Conservation (phyloP, 1,140 invertebrate genomes). For the Anagrus nilaparvatae region DNA sequence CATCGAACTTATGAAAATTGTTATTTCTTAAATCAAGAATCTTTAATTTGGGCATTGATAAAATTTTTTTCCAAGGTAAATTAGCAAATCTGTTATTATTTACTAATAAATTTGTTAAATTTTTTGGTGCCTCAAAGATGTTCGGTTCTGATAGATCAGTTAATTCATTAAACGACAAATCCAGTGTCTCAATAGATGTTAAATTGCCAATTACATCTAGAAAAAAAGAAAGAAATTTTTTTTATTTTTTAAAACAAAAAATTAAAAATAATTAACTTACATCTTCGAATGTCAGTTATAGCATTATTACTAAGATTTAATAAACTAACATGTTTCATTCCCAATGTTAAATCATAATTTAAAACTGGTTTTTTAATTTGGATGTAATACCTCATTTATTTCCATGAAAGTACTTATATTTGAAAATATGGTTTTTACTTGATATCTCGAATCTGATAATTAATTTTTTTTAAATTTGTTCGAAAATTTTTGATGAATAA, state of each 20-base stretch:
- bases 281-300: constrained; percentile 67
- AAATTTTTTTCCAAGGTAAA: constrained; percentile 48
- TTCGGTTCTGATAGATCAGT: constrained; percentile 49
- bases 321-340: constrained; percentile 58
- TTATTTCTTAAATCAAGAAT: constrained; percentile 56
- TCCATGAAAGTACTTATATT: too few species aligned
- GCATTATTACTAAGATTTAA: constrained; percentile 73
- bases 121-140: constrained; percentile 54
- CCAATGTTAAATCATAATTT: constrained; percentile 66
- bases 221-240: too few species aligned
- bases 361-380: too few species aligned
- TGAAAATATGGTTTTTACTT: too few species aligned
- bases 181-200: constrained; percentile 57
- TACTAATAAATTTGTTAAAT: constrained; percentile 57
- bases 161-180: constrained; percentile 70
- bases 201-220: constrained; percentile 69
- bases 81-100: constrained; percentile 55
- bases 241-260: neutral
- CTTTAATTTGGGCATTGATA: constrained; percentile 41
- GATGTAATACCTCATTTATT: too few species aligned
- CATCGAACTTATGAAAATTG: constrained; percentile 49
- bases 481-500: too few species aligned
- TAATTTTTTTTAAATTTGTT: too few species aligned
- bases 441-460: too few species aligned
- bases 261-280: constrained; percentile 37